phyloP scores from a whole-genome alignment of 2,113 vertebrate species.

The Hippotragus niger region DNA sequence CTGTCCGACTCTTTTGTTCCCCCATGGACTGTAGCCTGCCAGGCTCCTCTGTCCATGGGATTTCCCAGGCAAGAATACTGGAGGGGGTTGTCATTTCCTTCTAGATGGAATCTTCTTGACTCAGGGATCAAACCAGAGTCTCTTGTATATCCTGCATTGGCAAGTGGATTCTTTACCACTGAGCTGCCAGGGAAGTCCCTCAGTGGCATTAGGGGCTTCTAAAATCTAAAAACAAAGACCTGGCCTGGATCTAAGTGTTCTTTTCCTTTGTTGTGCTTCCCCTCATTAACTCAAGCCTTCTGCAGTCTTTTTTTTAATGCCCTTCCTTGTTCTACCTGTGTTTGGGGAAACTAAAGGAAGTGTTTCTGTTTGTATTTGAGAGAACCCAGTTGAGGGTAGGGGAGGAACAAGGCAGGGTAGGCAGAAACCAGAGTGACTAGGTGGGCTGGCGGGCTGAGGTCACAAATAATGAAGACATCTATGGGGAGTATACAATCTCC shows the following conservation, averaged over 20 bases:
- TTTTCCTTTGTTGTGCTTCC: background rate
- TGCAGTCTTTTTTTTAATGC: background rate
- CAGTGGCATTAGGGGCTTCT: accelerated
- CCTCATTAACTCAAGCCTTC: background rate
- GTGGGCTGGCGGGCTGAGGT: background rate
- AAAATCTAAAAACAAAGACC: background rate
- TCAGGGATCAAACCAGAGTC: background rate
- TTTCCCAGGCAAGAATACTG: background rate
- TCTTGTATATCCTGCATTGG: background rate
- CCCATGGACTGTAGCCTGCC: background rate
- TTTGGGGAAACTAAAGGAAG: background rate
- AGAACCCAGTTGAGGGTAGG: background rate
- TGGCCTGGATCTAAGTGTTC: background rate
- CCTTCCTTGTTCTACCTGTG: background rate
- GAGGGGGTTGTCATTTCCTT: background rate
- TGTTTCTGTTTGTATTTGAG: background rate
- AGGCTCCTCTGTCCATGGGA: background rate
- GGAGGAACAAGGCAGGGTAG: background rate
- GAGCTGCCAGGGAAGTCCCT: background rate
- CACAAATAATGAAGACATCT: background rate
- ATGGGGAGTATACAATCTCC: background rate
- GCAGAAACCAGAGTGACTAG: background rate
- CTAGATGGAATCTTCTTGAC: background rate
- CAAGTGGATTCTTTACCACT: background rate
- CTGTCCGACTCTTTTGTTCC: background rate